These are phyloP conservation scores for Drosophila mulleri DNA, from an alignment of 2,888 invertebrate genomes.

Conservation along the genomic window DNA sequence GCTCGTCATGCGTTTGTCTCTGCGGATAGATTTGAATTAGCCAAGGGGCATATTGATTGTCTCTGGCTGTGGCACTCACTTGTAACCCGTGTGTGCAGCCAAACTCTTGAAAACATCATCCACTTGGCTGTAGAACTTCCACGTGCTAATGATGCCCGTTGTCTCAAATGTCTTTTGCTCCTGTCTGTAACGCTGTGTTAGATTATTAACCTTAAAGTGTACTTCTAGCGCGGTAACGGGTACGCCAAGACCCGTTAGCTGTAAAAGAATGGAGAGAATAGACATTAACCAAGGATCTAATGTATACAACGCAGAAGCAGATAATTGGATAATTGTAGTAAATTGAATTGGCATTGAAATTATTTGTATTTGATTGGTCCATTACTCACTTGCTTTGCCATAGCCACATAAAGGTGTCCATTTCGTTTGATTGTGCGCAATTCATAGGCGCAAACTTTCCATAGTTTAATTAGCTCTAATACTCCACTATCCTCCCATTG, in stretches of 20 bases:
- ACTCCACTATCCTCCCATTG: conserved; percentile 85
- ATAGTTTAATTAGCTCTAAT: conserved; percentile 84
- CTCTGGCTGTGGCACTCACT: conserved; percentile 48
- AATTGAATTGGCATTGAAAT: not conserved
- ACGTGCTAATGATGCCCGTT: conserved; percentile 84
- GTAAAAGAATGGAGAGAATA: not conserved
- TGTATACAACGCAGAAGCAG: too few relatives aligned
- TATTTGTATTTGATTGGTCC: not conserved
- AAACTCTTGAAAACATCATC: conserved; percentile 85
- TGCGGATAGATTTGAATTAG: conserved; percentile 24
- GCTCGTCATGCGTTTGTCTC: conserved; percentile 85
- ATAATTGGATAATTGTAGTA: not conserved
- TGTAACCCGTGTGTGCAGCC: conserved; percentile 83
- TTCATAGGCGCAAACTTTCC: conserved; percentile 85
- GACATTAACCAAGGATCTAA: not conserved
- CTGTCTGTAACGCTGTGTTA: conserved; percentile 84
- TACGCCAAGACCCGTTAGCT: conserved; percentile 84
- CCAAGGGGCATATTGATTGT: not conserved
- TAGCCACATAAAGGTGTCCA: conserved; percentile 85
- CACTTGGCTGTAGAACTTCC: conserved; percentile 84
- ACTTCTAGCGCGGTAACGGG: conserved; percentile 84
- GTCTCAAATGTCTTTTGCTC: conserved; percentile 84
- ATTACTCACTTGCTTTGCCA: conserved; percentile 80
- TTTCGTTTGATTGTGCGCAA: conserved; percentile 84
- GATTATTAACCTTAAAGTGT: conserved; percentile 84